Base-by-base conservation (phyloP, 2,888 invertebrate species). In the Mythimna loreyi region DNA sequence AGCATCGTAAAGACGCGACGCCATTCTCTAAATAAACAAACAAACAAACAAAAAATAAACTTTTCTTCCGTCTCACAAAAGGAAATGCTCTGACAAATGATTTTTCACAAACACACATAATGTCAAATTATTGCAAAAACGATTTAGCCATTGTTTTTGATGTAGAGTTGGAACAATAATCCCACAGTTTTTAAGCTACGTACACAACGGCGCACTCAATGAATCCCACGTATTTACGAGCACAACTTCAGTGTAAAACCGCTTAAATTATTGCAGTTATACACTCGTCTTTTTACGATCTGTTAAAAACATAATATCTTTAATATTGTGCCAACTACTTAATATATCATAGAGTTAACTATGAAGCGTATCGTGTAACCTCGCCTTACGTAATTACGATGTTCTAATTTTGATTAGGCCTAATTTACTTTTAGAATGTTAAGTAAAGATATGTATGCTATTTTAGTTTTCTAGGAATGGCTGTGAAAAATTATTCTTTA, bases 301-400 rank as follows among this genome's bases (percentile, higher is more conserved):
- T 86, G 88, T 85, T 87, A 85, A 85, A 86, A 89, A 78, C 75
- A 78, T 87, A 68, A 82, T 78, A 68, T 83, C 83, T 85, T 80
- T 81, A 81, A 82, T 74, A 80, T 79, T 78, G 67, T 73, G 71
- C 77, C 85, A 75, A 83, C 68, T 73, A 78, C 60, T 59, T 78
- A 70, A 72, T 81, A 58, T 75, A 77, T 71, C 75, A 84, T 80
- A 75, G 70, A 75, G 69, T 62, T 79, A 76, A 73, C 63, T 69
- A 63, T 50, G 28, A 56, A 21, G 2, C 55, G 65, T 57, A 67
- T 71, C 72, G 64, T 69, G 64, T 84, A 82, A 78, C 75, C 68
- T 72, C 67, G 57, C 53, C 66, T 82, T 79, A 66, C 67, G 36
- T 64, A 62, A 78, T 82, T 74, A 79, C 56, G 19, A 47, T 23